Base-by-base conservation (phyloP, 2,797 vertebrate genomes). In the Tokudaia tokunoshimensis region DNA sequence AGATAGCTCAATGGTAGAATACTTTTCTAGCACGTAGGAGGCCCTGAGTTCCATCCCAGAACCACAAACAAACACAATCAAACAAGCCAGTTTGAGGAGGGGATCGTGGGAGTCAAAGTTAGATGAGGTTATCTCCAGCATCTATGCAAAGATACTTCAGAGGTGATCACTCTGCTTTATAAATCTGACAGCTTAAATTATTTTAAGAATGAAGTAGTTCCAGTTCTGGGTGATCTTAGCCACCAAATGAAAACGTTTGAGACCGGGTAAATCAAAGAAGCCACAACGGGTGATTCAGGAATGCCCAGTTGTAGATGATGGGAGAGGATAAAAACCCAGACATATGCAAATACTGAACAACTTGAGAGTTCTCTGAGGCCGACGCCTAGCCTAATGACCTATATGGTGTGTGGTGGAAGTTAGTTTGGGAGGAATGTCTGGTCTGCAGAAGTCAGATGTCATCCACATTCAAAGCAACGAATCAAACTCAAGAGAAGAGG, bases 171-270 rank as follows among this genome's bases (percentile, higher is more conserved):
- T 79, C 59, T 55, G 37, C 72, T 88, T 94, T 91, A 20, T 81
- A 72, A 70, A 24, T 15, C 31, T 85, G 83, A 52, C 31, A 26
- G 4, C 11, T 76, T 57, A 67, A 91, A 57, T 31, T 5, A 37
- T 34, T 89, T 93, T 92, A 63, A 91, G 74, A 57, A 44, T 82
- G 26, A 26, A 88, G 44, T 65, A 59, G 15, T 82, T 63, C 83
- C 52, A 29, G 47, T 88, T 63, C 86, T 93, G 0, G 47, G 44
- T 75, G 50, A 75, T 34, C 29, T 86, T 61, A 59, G 19, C 37
- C 63, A 72, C 44, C 86, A 70, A 50, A 61, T 29, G 78, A 72
- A 83, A 83, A 55, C 19, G 7, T 94, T 65, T 37, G 79, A 80
- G 82, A 76, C 19, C n/a, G 29, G 82, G 61, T 14, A 44, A 89